Conservation (phyloP, 2,113 vertebrate species). For the Mus spicilegus region DNA sequence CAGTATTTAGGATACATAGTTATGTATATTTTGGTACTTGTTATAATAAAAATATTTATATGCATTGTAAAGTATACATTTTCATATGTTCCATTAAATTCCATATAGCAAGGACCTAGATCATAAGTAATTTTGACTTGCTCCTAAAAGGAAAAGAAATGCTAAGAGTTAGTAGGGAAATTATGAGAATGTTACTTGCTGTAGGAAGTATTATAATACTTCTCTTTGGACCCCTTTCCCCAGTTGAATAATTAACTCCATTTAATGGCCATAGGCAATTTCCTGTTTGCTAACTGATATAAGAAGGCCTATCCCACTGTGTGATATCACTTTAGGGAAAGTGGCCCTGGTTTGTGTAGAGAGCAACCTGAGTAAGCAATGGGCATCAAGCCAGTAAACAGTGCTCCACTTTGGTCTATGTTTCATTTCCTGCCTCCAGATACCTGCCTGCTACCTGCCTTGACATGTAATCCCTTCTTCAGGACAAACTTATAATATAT, state of each 20-base stretch:
- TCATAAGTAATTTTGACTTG: background rate
- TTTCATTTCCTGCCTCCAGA: background rate
- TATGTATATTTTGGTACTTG: background rate
- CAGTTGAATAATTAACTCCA: background rate
- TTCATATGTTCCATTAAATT: background rate
- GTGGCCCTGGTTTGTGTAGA: background rate
- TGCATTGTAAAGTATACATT: background rate
- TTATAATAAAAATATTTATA: background rate
- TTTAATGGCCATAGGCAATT: background rate
- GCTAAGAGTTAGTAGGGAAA: background rate
- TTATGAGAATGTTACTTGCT: background rate
- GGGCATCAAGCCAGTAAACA: background rate
- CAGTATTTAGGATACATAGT: background rate
- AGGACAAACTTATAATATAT: background rate
- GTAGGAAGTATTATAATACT: background rate
- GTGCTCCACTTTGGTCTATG: background rate
- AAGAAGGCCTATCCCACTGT: background rate
- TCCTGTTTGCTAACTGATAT: background rate
- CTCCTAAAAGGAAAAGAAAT: background rate
- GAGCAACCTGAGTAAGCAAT: background rate
- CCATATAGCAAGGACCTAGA: background rate
- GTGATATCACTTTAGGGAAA: background rate
- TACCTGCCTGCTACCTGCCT: background rate
- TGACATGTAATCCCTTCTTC: background rate
- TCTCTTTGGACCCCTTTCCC: background rate